Evolutionary conservation across 2,888 invertebrate genomes (phyloP), one percentile per base, ranked within the genome.

Genomic region (Argynnis bischoffii): DNA sequence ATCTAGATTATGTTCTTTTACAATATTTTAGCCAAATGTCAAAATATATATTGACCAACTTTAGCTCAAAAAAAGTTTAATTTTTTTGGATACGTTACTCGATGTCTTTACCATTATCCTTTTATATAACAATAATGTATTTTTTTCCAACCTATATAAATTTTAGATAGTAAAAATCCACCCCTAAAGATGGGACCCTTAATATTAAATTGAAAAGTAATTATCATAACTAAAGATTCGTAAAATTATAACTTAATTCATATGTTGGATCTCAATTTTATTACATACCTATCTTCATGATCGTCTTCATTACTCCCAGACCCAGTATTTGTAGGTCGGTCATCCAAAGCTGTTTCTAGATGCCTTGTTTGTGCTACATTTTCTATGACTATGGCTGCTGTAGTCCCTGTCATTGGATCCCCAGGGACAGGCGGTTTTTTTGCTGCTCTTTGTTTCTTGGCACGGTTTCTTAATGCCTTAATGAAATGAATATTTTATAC

Each of bases 291-390:
- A 64, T 90, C 89, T 66, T 92, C 90, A 70, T 90, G 90, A 15
- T 90, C 89, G 6, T 90, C 89, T 63, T 79, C 79, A 26, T 79
- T 79, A 70, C 89, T 86, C 67, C 93, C 87, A 8, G 89, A 89
- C 14, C 97, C 98, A 11, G 98, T 98, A 84, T 98, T 98, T 18
- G 98, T 98, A 63, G 97, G 96, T 80, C 96, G 94, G 83, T 97
- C 97, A 71, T 96, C 96, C 72, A 97, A 86, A 54, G 95, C 95
- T 50, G 97, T 97, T 89, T 97, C 97, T 80, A 97, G 93, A 78
- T 95, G 94, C 75, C 96, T 93, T 31, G 97, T 96, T 81, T 96
- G 97, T 61, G 97, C 96, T 72, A 98, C 95, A 85, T 98, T 98
- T 88, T 98, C 98, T 90, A 98, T 98, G 79, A 98, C 97, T 80